Base-by-base conservation (phyloP, 2,888 invertebrate species). In the Drosophila maculinotata region DNA sequence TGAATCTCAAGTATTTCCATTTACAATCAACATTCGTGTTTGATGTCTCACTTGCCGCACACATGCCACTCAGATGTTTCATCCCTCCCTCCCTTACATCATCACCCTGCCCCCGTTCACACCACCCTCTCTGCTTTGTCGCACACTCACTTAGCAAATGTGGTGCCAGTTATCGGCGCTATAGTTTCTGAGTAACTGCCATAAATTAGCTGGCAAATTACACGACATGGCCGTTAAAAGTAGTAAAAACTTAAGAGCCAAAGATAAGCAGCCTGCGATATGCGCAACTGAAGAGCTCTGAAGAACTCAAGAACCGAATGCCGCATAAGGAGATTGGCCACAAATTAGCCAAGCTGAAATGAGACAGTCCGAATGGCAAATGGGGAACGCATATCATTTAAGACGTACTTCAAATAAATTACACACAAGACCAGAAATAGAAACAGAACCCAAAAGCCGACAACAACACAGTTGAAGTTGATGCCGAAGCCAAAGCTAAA, bases 341-440 rank as follows among this genome's bases (percentile, higher is more conserved):
- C 85, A 85, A 82, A 87, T 81, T 87, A 85, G 67, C 62, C 68
- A 62, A 41, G 60, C 64, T 51, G 30, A 68, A 86, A 73, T 79
- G 73, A 67, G 83, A 86, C 76, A 79, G 54, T 35, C 57, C 58
- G 54, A 20, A 62, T 45, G 25, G 36, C 68, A 36, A 70, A 75
- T 60, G 65, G 75, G 48, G 60, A 59, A 64, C 36, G 68, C 80
- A 85, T 87, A 84, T 84, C 83, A 87, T 87, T 84, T 84, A 87
- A 75, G 87, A 71, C 65, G 69, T 56, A 76, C 76, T 78, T 79
- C 49, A 75, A 79, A 84, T 84, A 84, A 84, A 84, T 86, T 64
- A 82, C 69, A 82, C 69, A 54, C 57, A 58, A 63, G 44, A 63
- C 73, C 66, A 79, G 60, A 79, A 83, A 83, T 66, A 76, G 62